phyloP scores from a whole-genome alignment of 2,888 invertebrate species.

The Ditula angustiorana region DNA sequence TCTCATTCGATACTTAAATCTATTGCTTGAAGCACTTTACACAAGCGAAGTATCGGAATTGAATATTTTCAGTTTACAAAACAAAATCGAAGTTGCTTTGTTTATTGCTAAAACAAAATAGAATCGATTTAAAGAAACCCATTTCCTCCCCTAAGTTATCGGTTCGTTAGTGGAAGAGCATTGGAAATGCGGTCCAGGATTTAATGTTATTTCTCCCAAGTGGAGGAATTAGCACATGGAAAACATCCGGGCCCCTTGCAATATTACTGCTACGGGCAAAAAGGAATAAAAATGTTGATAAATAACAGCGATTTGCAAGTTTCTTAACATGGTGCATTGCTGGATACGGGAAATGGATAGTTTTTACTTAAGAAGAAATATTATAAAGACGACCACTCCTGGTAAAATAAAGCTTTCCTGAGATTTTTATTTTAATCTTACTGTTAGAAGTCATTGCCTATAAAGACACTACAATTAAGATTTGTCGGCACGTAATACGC shows the following conservation, averaged over 20 bases:
- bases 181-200: slow-evolving; percentile 63
- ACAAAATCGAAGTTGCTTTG: neutral
- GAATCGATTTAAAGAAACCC: slow-evolving; percentile 53
- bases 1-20: too few species aligned
- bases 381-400: neutral
- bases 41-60: neutral
- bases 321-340: neutral
- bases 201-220: slow-evolving; percentile 82
- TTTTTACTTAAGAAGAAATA: neutral
- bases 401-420: too few species aligned
- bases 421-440: too few species aligned
- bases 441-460: too few species aligned
- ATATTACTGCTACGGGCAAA: slow-evolving; percentile 37
- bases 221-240: slow-evolving; percentile 77
- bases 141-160: slow-evolving; percentile 67
- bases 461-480: too few species aligned
- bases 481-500: too few species aligned
- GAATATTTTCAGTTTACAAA: neutral
- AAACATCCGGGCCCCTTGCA: slow-evolving; percentile 58
- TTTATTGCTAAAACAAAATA: slow-evolving; percentile 33
- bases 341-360: neutral
- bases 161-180: slow-evolving; percentile 76
- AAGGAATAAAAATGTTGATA: slow-evolving; percentile 8
- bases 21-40: too few species aligned
- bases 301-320: slow-evolving; percentile 3